Conservation (phyloP, 2,888 invertebrate species). For the Dromius quadrimaculatus region DNA sequence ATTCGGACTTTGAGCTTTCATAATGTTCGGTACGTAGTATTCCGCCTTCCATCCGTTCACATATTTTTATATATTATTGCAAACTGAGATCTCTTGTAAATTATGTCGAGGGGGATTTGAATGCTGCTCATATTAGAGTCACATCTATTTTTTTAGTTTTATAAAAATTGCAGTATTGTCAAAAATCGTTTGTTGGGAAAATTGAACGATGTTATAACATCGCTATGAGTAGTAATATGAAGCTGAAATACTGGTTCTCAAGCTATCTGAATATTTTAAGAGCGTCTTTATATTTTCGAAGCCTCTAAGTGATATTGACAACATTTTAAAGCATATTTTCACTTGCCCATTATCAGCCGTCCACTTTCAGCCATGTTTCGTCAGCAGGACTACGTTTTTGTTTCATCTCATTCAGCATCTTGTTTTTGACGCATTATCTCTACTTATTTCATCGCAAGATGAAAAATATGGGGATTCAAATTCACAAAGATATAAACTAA, state of each 20-base stretch:
- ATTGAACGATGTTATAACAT: no score
- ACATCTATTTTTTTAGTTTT: no score
- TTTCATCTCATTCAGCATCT: slow-evolving; percentile 44
- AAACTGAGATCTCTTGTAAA: no score
- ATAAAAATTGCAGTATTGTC: no score
- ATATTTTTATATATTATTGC: no score
- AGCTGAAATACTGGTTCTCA: slow-evolving; percentile 16
- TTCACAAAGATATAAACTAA: slow-evolving; percentile 26
- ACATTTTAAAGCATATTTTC: slow-evolving; percentile 36
- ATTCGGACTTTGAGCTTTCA: no score
- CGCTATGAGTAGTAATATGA: no score
- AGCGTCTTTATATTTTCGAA: slow-evolving; percentile 31
- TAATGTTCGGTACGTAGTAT: no score
- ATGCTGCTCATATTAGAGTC: no score
- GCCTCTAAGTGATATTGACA: slow-evolving; percentile 33
- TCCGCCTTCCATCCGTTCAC: no score
- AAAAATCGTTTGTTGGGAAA: no score
- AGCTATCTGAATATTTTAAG: slow-evolving; percentile 31
- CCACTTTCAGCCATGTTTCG: slow-evolving; percentile 35
- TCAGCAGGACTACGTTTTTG: slow-evolving; percentile 25
- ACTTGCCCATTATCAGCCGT: slow-evolving; percentile 26
- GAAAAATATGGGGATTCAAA: slow-evolving; percentile 36
- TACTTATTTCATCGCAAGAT: slow-evolving; percentile 33
- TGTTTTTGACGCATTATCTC: slow-evolving; percentile 44
- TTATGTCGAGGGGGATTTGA: no score